Evolutionary conservation across 1,140 invertebrate species (phyloP).

Genomic region (Drosophila sucinea): DNA sequence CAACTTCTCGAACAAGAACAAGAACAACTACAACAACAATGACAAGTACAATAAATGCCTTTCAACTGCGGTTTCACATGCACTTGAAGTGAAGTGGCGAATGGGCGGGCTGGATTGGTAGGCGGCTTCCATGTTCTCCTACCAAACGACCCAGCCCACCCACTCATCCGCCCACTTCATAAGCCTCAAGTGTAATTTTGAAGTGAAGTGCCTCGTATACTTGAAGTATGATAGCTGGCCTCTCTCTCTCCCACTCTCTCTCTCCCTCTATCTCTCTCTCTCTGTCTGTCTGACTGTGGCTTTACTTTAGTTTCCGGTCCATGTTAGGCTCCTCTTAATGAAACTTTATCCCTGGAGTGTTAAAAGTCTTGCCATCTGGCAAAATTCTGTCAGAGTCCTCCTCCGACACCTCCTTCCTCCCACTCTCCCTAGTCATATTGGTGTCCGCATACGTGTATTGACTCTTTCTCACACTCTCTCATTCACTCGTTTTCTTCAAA

Average conservation of each 20-base stretch:
- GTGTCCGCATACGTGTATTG: slow-evolving; percentile 27
- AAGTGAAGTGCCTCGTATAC: slow-evolving; percentile 59
- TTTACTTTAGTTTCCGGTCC: slow-evolving; percentile 56
- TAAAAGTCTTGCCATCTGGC: slow-evolving; percentile 73
- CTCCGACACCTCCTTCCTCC: background rate
- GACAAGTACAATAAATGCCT: slow-evolving; percentile 82
- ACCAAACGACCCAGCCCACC: background rate
- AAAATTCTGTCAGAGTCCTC: slow-evolving; percentile 4
- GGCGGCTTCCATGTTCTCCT: background rate
- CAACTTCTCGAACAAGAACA: slow-evolving; percentile 56
- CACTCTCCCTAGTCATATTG: slow-evolving; percentile 28
- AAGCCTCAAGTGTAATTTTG: slow-evolving; percentile 62
- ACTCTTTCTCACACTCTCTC: slow-evolving; percentile 7
- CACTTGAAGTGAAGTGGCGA: slow-evolving; percentile 70
- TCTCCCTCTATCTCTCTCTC: slow-evolving; percentile 8
- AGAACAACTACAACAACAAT: slow-evolving; percentile 66
- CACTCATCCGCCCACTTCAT: slow-evolving; percentile 38
- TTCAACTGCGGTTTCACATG: slow-evolving; percentile 82
- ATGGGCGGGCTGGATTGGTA: slow-evolving; percentile 22
- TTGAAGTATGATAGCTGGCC: slow-evolving; percentile 70
- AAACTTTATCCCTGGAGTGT: slow-evolving; percentile 79
- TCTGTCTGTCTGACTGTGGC: slow-evolving; percentile 34
- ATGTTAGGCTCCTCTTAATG: slow-evolving; percentile 70
- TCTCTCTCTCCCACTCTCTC: background rate
- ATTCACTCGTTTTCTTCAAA: slow-evolving; percentile 11